A percentile compares a stretch with the other conserved stretches of the same genome.
phyloP scores from a whole-genome alignment of 2,888 invertebrate genomes.

The Chromoteleia sp. region DNA sequence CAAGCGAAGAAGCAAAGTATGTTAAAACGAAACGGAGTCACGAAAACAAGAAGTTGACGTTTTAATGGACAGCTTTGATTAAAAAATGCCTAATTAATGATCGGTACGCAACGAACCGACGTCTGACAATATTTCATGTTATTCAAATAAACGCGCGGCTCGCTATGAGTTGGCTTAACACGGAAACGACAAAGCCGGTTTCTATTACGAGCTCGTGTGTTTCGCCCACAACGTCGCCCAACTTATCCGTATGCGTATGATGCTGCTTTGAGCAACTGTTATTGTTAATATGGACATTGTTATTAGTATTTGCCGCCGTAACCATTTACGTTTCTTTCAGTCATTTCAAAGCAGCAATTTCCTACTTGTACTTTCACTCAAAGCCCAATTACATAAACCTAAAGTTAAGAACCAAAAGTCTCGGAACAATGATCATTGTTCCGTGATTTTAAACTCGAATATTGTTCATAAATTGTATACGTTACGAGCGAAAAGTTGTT shows the following conservation, averaged over 20 bases:
- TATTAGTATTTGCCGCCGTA: slow-evolving; percentile 38
- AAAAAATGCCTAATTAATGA: slow-evolving; percentile 39
- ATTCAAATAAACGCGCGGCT: slow-evolving; percentile 28
- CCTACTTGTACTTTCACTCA: slow-evolving; percentile 10
- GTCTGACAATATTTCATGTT: slow-evolving; percentile 37
- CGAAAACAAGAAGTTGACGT: slow-evolving; percentile 9
- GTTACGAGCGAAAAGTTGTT: background rate
- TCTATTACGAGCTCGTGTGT: slow-evolving; percentile 26
- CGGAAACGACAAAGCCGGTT: slow-evolving; percentile 57
- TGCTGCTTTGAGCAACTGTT: slow-evolving; percentile 54
- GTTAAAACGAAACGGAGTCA: background rate
- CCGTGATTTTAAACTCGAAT: background rate
- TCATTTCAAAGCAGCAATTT: slow-evolving; percentile 34
- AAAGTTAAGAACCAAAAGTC: slow-evolving; percentile 22
- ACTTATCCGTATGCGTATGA: slow-evolving; percentile 43
- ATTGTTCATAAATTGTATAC: background rate
- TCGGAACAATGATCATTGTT: background rate
- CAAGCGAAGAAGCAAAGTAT: no score
- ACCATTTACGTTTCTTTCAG: slow-evolving; percentile 37
- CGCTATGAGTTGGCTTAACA: slow-evolving; percentile 19
- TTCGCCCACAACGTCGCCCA: slow-evolving; percentile 52
- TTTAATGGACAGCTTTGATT: slow-evolving; percentile 12
- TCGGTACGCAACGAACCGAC: slow-evolving; percentile 7
- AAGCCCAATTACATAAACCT: slow-evolving; percentile 37
- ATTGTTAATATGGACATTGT: slow-evolving; percentile 51